Conservation (phyloP, 2,888 invertebrate species). For the Pterostichus niger region DNA sequence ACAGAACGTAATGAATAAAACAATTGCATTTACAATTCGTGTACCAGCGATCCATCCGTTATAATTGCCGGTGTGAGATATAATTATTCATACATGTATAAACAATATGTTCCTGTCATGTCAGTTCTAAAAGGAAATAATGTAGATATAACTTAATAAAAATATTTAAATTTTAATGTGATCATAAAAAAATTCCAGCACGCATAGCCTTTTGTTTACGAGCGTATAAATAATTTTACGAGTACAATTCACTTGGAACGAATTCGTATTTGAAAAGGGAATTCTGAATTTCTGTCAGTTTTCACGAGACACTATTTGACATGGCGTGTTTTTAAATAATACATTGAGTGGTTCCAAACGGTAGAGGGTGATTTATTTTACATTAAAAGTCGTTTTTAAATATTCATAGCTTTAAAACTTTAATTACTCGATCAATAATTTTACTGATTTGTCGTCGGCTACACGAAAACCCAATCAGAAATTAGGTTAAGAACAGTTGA, state of each 20-base stretch:
- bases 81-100: constrained; percentile 47
- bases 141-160: constrained; percentile 56
- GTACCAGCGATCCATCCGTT: constrained; percentile 21
- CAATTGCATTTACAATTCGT: constrained; percentile 45
- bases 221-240: constrained; percentile 59
- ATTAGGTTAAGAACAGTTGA: constrained; percentile 49
- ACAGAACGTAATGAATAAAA: constrained; percentile 33
- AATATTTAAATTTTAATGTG: constrained; percentile 57
- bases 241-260: constrained; percentile 22
- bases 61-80: constrained; percentile 38
- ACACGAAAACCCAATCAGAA: constrained; percentile 42
- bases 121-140: constrained; percentile 30
- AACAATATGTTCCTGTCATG: constrained; percentile 51
- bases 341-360: constrained; percentile 55
- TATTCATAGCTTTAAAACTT: constrained; percentile 56
- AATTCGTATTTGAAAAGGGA: constrained; percentile 3
- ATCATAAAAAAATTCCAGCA: constrained; percentile 49
- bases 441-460: constrained; percentile 36
- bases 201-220: constrained; percentile 60
- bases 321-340: constrained; percentile 60
- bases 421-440: constrained; percentile 58
- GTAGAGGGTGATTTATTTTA: constrained; percentile 58
- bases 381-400: constrained; percentile 59
- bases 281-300: constrained; percentile 41
- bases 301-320: constrained; percentile 33